These are phyloP conservation scores for Parnassius mnemosyne DNA, from an alignment of 2,888 invertebrate species.

Conservation along the genomic window DNA sequence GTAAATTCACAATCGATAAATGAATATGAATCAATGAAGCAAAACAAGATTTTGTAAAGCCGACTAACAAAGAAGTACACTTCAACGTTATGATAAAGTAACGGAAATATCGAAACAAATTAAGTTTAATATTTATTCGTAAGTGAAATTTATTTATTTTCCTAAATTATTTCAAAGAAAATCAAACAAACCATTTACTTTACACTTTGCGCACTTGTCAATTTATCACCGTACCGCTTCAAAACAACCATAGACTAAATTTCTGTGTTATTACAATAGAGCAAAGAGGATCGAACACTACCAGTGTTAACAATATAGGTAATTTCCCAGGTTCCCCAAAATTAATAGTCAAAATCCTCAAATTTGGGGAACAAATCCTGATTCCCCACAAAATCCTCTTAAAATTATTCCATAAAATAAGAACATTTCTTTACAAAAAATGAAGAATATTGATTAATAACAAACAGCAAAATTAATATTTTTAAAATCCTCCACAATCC, in stretches of 20 bases:
- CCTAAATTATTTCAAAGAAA: constrained; percentile 27
- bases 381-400: too few species aligned
- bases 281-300: background rate
- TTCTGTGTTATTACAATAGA: too few species aligned
- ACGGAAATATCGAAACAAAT: background rate
- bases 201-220: constrained; percentile 55
- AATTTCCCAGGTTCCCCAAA: too few species aligned
- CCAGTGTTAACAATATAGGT: too few species aligned
- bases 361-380: too few species aligned
- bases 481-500: too few species aligned
- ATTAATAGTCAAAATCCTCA: too few species aligned
- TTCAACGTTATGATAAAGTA: background rate
- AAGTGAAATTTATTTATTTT: constrained; percentile 21
- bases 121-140: background rate
- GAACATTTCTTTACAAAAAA: too few species aligned
- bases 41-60: constrained; percentile 14
- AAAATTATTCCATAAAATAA: too few species aligned
- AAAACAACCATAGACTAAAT: constrained; percentile 34
- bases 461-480: too few species aligned
- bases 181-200: constrained; percentile 33
- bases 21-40: constrained; percentile 19
- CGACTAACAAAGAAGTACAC: constrained; percentile 4
- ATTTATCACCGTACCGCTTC: constrained; percentile 41
- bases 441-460: too few species aligned
- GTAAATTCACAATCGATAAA: constrained; percentile 21